Conservation (phyloP, 2,797 vertebrate species). For the Trichosurus vulpecula region DNA sequence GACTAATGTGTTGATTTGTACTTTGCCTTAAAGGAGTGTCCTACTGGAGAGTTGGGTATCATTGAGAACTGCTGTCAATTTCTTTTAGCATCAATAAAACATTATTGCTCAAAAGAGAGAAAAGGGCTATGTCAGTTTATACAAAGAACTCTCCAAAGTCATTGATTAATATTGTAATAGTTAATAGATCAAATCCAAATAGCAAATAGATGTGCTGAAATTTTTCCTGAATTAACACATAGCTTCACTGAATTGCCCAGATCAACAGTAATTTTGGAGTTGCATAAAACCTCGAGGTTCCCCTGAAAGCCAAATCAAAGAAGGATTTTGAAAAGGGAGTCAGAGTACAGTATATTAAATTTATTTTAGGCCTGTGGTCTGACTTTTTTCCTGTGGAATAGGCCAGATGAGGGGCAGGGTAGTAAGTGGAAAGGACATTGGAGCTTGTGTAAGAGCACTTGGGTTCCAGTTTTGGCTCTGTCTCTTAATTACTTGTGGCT, state of each 20-base stretch:
- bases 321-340: constrained; percentile 25
- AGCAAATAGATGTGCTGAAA: not conserved
- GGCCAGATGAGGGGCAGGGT: not conserved
- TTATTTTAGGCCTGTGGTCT: constrained; percentile 15
- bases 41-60: not conserved
- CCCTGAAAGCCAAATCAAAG: constrained; percentile 22
- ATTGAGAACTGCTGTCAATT: not conserved
- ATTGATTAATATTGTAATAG: not conserved
- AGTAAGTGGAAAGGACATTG: not conserved
- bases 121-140: not conserved
- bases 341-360: not conserved
- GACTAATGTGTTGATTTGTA: not conserved
- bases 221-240: not conserved
- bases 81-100: not conserved
- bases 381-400: constrained; percentile 18
- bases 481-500: not conserved
- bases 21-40: not conserved
- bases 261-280: constrained; percentile 36
- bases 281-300: constrained; percentile 14
- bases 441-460: not conserved
- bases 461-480: not conserved
- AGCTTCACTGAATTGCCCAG: constrained; percentile 35
- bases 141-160: not conserved
- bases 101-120: not conserved
- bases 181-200: not conserved